These are phyloP conservation scores for Galeruca laticollis DNA, from an alignment of 2,888 invertebrate genomes.

Conservation along the genomic window DNA sequence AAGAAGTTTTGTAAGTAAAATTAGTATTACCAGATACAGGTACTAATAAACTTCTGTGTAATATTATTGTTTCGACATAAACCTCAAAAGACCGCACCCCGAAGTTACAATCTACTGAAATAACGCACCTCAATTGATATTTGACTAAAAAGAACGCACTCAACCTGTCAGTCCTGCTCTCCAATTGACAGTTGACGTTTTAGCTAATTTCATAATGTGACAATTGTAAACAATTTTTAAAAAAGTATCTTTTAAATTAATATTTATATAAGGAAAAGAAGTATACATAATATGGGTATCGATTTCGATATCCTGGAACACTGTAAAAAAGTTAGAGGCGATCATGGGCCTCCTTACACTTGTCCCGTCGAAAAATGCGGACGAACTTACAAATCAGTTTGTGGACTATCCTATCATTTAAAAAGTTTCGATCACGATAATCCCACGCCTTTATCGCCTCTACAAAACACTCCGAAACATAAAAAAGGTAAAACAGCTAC, in stretches of 20 bases:
- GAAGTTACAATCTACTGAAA: too few species aligned
- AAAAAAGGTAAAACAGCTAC: conserved; percentile 70
- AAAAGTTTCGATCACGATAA: conserved; percentile 88
- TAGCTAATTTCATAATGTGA: too few species aligned
- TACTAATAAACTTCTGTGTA: too few species aligned
- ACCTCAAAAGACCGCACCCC: too few species aligned
- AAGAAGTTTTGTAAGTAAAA: neutral
- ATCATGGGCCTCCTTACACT: conserved; percentile 85
- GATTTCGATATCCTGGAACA: conserved; percentile 90
- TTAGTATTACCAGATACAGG: too few species aligned
- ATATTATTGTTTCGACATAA: too few species aligned
- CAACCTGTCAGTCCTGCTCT: too few species aligned
- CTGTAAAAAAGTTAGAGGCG: conserved; percentile 84
- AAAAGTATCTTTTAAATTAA: neutral
- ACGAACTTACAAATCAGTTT: conserved; percentile 87
- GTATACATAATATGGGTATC: conserved; percentile 73
- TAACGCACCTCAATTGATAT: too few species aligned
- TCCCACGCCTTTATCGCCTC: conserved; percentile 75
- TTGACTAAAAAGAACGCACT: too few species aligned
- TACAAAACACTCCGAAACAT: conserved; percentile 70
- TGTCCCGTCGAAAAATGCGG: conserved; percentile 89
- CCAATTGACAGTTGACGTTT: too few species aligned
- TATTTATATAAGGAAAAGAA: neutral
- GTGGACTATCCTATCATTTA: conserved; percentile 88
- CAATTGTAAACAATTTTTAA: conserved; percentile 9